Evolutionary conservation across 2,888 invertebrate species (phyloP).

Genomic region (Leptura quadrifasciata): DNA sequence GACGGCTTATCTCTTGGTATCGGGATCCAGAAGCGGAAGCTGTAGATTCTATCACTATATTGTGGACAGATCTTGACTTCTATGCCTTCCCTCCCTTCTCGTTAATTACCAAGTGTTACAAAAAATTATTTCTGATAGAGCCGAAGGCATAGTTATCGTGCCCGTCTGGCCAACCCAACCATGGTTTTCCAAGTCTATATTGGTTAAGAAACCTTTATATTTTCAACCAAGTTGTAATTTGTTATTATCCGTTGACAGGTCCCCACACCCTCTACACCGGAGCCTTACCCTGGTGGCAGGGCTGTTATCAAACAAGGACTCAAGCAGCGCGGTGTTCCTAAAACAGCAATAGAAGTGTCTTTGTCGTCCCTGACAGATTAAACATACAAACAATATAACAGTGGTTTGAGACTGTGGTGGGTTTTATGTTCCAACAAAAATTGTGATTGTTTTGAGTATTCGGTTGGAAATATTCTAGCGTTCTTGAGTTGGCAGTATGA

Average conservation of each 20-base stretch:
- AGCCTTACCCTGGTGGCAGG: slow-evolving; percentile 3
- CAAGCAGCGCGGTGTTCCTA: background rate
- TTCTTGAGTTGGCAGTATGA: background rate
- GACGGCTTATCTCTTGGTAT: background rate
- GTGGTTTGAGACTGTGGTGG: background rate
- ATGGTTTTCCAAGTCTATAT: background rate
- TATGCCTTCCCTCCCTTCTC: background rate
- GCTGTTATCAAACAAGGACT: too few relatives aligned
- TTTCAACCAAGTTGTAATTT: background rate
- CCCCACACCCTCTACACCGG: background rate
- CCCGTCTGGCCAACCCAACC: background rate
- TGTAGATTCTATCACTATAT: background rate
- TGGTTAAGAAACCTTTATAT: background rate
- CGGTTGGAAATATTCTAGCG: background rate
- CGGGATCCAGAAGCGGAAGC: slow-evolving; percentile 27
- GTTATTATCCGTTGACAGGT: background rate
- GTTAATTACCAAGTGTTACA: background rate
- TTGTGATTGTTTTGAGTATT: background rate
- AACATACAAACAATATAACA: slow-evolving; percentile 3
- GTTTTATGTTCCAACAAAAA: background rate
- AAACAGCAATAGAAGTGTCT: background rate
- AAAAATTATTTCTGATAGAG: background rate
- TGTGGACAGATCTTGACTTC: background rate
- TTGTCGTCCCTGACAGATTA: background rate
- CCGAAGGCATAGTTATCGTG: background rate